Percentiles rank a stretch among this genome's conserved stretches.
Conservation (phyloP, 2,888 invertebrate species). For the Amblyjoppa fuscipennis region DNA sequence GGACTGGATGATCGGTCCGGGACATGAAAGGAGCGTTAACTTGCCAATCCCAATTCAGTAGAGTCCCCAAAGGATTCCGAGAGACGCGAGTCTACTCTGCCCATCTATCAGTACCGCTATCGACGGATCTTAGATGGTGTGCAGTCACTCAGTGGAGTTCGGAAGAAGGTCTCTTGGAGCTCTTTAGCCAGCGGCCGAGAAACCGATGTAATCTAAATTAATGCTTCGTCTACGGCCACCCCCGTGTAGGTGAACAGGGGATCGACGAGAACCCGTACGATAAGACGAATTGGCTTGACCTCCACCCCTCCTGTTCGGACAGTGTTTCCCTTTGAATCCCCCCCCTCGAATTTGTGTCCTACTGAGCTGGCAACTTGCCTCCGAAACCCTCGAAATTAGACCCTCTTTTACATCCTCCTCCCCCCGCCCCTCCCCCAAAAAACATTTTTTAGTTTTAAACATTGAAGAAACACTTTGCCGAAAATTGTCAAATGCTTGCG, state of each 20-base stretch:
- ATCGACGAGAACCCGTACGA: conserved; percentile 49
- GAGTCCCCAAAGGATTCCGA: conserved; percentile 21
- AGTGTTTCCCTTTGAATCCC: conserved; percentile 55
- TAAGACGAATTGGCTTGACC: conserved; percentile 63
- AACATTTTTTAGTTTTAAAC: conserved; percentile 56
- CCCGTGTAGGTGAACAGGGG: conserved; percentile 21
- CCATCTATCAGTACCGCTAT: conserved; percentile 29
- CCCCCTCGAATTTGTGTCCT: conserved; percentile 32
- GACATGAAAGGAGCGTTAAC: conserved; percentile 13
- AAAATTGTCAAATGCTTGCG: conserved; percentile 12
- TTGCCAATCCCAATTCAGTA: conserved; percentile 33
- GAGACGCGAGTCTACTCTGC: conserved; percentile 2
- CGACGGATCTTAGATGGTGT: conserved; percentile 39
- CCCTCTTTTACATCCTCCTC: conserved; percentile 1
- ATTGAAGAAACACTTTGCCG: conserved; percentile 32
- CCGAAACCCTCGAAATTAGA: conserved; percentile 13
- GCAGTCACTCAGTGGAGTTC: conserved; percentile 27
- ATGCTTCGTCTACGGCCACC: conserved; percentile 60
- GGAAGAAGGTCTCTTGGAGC: conserved; percentile 27
- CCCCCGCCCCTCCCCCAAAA: neutral
- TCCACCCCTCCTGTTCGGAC: conserved; percentile 20
- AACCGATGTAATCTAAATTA: conserved; percentile 67
- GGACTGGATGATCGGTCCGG: neutral
- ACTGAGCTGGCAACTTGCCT: conserved; percentile 16
- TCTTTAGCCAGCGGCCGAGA: conserved; percentile 37